Conservation (phyloP, 2,797 vertebrate species). For the Sebastes taczanowskii region DNA sequence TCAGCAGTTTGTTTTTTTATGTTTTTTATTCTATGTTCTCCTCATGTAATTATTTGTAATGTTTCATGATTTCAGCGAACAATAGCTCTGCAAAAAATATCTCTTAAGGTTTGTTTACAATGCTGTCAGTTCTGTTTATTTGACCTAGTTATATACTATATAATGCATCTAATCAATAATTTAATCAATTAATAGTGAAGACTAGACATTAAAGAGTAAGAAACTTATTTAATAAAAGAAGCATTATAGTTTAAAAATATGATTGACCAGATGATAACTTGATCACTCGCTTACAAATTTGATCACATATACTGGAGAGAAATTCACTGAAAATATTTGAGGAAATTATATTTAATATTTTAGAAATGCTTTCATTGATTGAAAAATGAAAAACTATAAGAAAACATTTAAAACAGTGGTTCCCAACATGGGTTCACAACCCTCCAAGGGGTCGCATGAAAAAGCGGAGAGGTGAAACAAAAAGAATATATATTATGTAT, state of each 20-base stretch:
- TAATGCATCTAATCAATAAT: background rate
- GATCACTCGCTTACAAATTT: background rate
- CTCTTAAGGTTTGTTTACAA: conserved; percentile 23
- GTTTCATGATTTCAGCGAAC: conserved; percentile 19
- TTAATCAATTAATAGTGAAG: background rate
- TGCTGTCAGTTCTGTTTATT: background rate
- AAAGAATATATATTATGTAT: background rate
- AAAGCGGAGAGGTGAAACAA: background rate
- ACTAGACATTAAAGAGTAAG: background rate
- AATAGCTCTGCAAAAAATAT: background rate
- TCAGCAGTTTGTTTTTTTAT: background rate
- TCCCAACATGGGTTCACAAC: background rate
- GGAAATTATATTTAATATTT: background rate
- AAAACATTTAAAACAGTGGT: background rate
- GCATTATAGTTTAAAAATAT: background rate
- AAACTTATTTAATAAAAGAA: background rate
- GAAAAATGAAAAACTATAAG: background rate
- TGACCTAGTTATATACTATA: background rate
- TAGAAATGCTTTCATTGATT: background rate
- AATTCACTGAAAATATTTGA: background rate
- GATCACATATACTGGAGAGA: background rate
- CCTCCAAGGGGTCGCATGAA: background rate
- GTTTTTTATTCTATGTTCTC: background rate
- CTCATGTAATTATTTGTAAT: background rate
- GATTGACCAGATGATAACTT: background rate